These are phyloP conservation scores for Corythaixoides concolor DNA, from an alignment of 2,113 vertebrate genomes.

Conservation along the genomic window DNA sequence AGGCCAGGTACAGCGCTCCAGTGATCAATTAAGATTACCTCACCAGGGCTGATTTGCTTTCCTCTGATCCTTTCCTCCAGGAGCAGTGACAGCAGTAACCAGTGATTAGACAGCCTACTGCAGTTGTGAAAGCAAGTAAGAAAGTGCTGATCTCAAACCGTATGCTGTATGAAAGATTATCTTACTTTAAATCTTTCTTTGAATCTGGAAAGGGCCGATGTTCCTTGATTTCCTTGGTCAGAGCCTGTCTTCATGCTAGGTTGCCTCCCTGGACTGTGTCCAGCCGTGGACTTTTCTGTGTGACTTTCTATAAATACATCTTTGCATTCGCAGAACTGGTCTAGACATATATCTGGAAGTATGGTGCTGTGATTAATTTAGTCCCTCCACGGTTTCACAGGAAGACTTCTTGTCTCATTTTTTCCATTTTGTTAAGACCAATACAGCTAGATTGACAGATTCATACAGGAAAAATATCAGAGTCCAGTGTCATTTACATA, in stretches of 20 bases:
- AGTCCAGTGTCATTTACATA: background rate
- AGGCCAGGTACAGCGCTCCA: background rate
- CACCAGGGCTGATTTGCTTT: background rate
- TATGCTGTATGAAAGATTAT: background rate
- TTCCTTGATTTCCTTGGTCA: accelerated
- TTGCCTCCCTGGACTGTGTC: background rate
- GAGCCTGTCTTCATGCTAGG: background rate
- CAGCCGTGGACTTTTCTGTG: background rate
- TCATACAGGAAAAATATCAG: background rate
- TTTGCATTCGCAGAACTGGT: background rate
- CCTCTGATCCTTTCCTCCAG: background rate
- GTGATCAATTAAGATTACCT: background rate
- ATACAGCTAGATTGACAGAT: background rate
- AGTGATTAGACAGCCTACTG: background rate
- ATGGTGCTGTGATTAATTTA: background rate
- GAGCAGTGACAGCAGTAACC: background rate
- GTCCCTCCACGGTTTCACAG: background rate
- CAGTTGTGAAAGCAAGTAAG: background rate
- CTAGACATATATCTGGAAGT: background rate
- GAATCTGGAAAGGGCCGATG: background rate
- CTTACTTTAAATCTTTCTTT: background rate
- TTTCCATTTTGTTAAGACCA: background rate
- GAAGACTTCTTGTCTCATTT: background rate
- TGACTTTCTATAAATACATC: background rate
- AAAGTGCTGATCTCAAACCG: background rate